Evolutionary conservation across 2,113 vertebrate genomes (phyloP), one percentile per base, ranked within the genome.

Genomic region (Hippocampus zosterae): DNA sequence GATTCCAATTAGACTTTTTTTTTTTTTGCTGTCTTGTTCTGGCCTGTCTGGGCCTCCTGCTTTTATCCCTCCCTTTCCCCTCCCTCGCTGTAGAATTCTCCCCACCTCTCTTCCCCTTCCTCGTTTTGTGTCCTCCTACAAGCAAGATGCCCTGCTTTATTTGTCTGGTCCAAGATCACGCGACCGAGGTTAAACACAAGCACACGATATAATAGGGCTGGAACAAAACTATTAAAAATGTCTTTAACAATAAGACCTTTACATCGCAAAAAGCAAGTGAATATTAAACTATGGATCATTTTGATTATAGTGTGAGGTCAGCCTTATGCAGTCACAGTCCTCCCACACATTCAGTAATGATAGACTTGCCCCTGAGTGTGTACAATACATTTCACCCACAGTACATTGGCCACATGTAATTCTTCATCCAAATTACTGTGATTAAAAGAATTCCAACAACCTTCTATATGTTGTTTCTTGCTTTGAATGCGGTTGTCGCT

Each of bases 21-120:
- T 88, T 87, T 90, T 86, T 91, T 90, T 89, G 85, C 86, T 87
- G 85, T 92, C 88, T 91, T 91, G 88, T 90, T 91, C 85, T 82
- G 77, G 90, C 90, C 88, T 90, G 91, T 88, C 90, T 89, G 88
- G 85, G 85, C 82, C 82, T 89, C 87, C 77, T 83, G 84, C 85
- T 89, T 87, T 81, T 71, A 81, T 77, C 82, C 79, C 81, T 72
- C 85, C 71, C 73, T 81, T 70, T 63, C 46, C 73, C 72, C 73
- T 78, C 86, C 81, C 85, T 85, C 78, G 53, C 76, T 80, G 76
- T 65, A 86, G 84, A 85, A 88, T 81, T 86, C 85, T 88, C 81
- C 74, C 81, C 84, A 85, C 79, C 78, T 79, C 82, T 76, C 73
- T 78, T 76, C 77, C 76, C 7, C 77, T 82, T 79, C 85, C 74